Conservation (phyloP, 2,797 vertebrate genomes). For the Apodemus agrarius region DNA sequence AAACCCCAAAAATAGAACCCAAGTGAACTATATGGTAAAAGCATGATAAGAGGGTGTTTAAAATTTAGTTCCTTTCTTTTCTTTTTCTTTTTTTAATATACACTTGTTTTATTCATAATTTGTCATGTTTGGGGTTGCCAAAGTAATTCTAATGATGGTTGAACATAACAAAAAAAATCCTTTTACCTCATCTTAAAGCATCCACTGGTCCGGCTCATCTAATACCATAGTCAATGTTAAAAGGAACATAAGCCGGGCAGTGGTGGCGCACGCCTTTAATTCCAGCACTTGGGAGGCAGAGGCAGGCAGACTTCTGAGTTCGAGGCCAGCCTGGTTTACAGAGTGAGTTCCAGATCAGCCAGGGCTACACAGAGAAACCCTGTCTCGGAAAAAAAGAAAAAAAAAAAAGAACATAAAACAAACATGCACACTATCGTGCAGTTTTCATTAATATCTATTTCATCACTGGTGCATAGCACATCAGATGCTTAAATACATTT, state of each 20-base stretch:
- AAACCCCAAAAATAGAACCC: not conserved
- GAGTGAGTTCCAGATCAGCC: too few relatives aligned
- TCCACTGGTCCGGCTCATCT: constrained; percentile 84
- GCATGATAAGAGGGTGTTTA: not conserved
- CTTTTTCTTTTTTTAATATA: constrained; percentile 18
- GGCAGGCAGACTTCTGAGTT: too few relatives aligned
- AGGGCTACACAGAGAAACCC: too few relatives aligned
- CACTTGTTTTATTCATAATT: constrained; percentile 90
- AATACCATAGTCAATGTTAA: constrained; percentile 84
- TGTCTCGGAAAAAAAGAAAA: too few relatives aligned
- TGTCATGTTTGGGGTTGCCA: constrained; percentile 85
- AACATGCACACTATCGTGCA: constrained; percentile 91
- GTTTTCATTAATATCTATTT: constrained; percentile 90
- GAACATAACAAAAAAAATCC: constrained; percentile 80
- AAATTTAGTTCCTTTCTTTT: not conserved
- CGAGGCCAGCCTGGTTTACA: too few relatives aligned
- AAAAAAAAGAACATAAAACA: constrained; percentile 87
- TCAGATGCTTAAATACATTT: constrained; percentile 92
- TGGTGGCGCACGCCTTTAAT: too few relatives aligned
- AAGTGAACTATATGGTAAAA: not conserved
- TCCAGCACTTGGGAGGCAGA: too few relatives aligned
- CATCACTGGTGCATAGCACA: constrained; percentile 90
- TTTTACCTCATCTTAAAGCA: constrained; percentile 85
- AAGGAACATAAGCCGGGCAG: constrained; percentile 62
- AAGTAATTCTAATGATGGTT: constrained; percentile 86